A percentile compares a stretch with the other conserved stretches of the same genome.
These are phyloP conservation scores for Microdon myrmicae DNA, from an alignment of 2,888 invertebrate species.

Conservation along the genomic window DNA sequence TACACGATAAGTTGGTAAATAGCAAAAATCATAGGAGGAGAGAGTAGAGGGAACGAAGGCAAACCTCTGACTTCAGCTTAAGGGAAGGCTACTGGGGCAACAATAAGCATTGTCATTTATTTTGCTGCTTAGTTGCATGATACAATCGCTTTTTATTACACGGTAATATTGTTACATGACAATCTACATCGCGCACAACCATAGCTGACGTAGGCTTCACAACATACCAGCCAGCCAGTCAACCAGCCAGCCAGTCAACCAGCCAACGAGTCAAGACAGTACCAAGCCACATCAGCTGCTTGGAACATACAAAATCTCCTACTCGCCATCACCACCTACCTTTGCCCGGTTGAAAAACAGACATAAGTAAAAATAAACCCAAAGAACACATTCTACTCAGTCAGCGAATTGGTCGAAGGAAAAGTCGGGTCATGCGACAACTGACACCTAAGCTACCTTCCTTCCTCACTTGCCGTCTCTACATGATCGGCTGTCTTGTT, in stretches of 20 bases:
- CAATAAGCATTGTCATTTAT: constrained; percentile 37
- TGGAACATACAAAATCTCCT: constrained; percentile 1
- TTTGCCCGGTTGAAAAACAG: constrained; percentile 4
- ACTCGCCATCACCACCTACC: constrained; percentile 2
- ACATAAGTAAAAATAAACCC: neutral
- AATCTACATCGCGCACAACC: constrained; percentile 26
- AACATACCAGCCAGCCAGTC: constrained; percentile 10
- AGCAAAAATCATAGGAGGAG: no score
- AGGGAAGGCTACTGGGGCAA: constrained; percentile 10
- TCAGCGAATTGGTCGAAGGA: constrained; percentile 22
- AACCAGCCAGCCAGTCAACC: constrained; percentile 18
- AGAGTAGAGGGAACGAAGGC: neutral
- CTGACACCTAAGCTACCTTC: constrained; percentile 33
- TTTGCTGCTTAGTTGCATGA: constrained; percentile 32
- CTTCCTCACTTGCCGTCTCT: constrained; percentile 5
- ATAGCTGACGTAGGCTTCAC: constrained; percentile 47
- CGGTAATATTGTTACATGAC: constrained; percentile 44
- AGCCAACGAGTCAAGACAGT: constrained; percentile 21
- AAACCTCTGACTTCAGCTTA: constrained; percentile 1
- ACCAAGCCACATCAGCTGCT: no score
- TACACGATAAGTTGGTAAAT: no score
- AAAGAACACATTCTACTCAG: constrained; percentile 16
- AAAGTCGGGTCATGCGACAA: constrained; percentile 43
- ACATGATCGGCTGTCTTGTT: constrained; percentile 11
- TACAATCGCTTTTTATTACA: constrained; percentile 45